Percentiles rank a stretch among this genome's conserved stretches.
These are phyloP conservation scores for Leptoteleia sp. DNA, from an alignment of 1,140 invertebrate species.

Conservation along the genomic window DNA sequence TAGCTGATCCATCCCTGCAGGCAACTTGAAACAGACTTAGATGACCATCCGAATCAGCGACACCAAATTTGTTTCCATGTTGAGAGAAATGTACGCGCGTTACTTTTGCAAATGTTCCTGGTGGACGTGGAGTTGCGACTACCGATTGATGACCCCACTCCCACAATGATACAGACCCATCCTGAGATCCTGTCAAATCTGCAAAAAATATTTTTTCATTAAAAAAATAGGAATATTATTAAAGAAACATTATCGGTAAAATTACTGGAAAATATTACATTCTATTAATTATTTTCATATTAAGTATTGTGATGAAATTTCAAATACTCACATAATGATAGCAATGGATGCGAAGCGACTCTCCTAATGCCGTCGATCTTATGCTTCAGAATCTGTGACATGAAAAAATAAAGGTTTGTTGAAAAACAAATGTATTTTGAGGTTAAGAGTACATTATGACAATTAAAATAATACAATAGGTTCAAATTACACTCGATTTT, in stretches of 20 bases:
- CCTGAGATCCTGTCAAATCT: conserved; percentile 98
- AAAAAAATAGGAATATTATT: too few species aligned
- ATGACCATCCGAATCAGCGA: conserved; percentile 95
- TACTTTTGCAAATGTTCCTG: conserved; percentile 97
- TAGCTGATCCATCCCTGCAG: conserved; percentile 88
- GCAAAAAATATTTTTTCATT: conserved; percentile 51
- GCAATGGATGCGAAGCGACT: conserved; percentile 95
- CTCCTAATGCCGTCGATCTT: conserved; percentile 96
- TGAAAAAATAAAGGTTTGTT: conserved; percentile 51
- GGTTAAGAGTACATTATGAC: too few species aligned
- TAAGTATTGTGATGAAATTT: too few species aligned
- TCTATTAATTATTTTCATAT: too few species aligned
- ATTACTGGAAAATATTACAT: too few species aligned
- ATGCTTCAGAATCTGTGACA: conserved; percentile 89
- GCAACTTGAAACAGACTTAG: conserved; percentile 97
- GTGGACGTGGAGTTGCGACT: conserved; percentile 92
- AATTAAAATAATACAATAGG: neutral
- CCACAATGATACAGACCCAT: conserved; percentile 98
- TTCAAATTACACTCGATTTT: conserved; percentile 1
- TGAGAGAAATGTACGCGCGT: conserved; percentile 96
- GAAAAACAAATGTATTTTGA: neutral
- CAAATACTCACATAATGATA: conserved; percentile 95
- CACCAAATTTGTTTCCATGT: conserved; percentile 99
- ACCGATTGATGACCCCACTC: conserved; percentile 97
- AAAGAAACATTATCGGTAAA: too few species aligned